A percentile compares a stretch with the other conserved stretches of the same genome.
phyloP scores from a whole-genome alignment of 2,797 vertebrate genomes.

The Chaetophractus vellerosus region DNA sequence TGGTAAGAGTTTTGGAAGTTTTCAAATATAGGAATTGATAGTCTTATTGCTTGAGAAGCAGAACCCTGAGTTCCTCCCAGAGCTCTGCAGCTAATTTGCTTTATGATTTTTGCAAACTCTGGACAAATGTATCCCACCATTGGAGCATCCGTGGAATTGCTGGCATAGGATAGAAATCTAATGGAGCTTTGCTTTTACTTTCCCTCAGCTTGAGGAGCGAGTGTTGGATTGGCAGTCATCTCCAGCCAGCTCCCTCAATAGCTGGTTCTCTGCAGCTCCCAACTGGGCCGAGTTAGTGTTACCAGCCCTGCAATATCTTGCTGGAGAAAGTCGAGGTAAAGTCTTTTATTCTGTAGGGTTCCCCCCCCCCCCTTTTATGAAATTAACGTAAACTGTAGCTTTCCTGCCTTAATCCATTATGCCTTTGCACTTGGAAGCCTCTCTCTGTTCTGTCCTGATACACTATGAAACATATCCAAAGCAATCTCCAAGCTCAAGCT shows the following conservation, averaged over 20 bases:
- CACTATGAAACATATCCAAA: neutral
- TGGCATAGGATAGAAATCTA: neutral
- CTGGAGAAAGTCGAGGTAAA: slow-evolving; percentile 96
- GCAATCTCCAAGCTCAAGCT: neutral
- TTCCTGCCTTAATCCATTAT: neutral
- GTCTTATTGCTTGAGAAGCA: neutral
- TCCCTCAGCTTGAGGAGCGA: slow-evolving; percentile 95
- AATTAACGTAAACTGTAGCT: neutral
- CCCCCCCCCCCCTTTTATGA: neutral
- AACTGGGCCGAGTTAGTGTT: slow-evolving; percentile 98
- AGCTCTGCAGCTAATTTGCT: neutral
- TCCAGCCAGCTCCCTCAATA: slow-evolving; percentile 96
- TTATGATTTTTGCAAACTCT: neutral
- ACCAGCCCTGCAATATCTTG: slow-evolving; percentile 96
- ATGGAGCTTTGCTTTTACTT: slow-evolving; percentile 27
- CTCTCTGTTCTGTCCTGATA: neutral
- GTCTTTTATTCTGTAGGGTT: slow-evolving; percentile 13
- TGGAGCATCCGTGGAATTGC: neutral
- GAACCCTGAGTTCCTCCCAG: neutral
- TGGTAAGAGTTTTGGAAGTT: slow-evolving; percentile 90
- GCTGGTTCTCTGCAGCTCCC: slow-evolving; percentile 95
- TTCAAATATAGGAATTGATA: neutral
- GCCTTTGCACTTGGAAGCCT: neutral
- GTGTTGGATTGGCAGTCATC: slow-evolving; percentile 97
- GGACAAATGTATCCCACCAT: neutral